Evolutionary conservation across 2,888 invertebrate species (phyloP).

Genomic region (Temnothorax ravouxi): DNA sequence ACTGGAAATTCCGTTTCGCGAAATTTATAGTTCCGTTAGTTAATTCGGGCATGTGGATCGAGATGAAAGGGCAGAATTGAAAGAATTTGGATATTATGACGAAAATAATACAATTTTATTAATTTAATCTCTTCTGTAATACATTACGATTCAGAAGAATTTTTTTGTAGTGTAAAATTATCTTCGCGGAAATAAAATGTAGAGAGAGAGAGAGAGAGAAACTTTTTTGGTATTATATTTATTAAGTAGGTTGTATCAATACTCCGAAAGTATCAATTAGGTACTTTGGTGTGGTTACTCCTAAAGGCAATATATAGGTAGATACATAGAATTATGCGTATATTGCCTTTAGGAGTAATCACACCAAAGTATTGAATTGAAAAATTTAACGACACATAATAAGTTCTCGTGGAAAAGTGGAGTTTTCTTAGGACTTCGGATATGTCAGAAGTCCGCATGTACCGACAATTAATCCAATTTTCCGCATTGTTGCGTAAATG

Average conservation of each 20-base stretch:
- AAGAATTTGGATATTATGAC: not conserved
- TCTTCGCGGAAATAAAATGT: not conserved
- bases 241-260: not conserved
- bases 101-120: not conserved
- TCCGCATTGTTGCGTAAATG: conserved; percentile 5
- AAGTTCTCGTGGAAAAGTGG: not conserved
- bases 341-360: not conserved
- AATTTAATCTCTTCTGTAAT: not conserved
- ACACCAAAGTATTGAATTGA: not conserved
- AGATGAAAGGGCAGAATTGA: not conserved
- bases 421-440: not conserved
- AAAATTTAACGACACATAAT: not conserved
- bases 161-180: not conserved
- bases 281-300: no score
- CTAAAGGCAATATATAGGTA: no score
- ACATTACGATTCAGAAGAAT: not conserved
- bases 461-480: conserved; percentile 22
- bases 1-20: conserved; percentile 2
- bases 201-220: no score
- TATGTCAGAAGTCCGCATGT: not conserved
- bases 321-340: not conserved
- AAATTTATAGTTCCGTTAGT: conserved; percentile 19
- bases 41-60: not conserved
- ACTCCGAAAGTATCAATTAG: no score
- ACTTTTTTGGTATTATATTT: not conserved